Conservation (phyloP, 2,888 invertebrate species). For the Heliconius ismenius region DNA sequence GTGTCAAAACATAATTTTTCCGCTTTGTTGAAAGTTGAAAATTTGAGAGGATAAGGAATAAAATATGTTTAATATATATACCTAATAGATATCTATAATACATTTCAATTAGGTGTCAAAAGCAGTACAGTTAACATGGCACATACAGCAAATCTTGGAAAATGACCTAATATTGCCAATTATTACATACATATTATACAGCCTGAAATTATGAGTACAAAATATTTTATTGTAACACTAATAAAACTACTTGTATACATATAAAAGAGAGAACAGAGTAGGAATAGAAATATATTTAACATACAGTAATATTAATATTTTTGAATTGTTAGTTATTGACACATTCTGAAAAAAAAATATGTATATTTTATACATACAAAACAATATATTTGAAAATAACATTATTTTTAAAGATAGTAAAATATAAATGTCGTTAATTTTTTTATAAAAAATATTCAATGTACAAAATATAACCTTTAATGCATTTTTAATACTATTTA, state of each 20-base stretch:
- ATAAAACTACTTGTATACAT: not conserved
- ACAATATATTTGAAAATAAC: too few relatives aligned
- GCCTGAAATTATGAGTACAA: constrained; percentile 3
- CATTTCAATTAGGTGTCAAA: not conserved
- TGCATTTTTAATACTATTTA: constrained; percentile 6
- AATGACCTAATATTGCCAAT: not conserved
- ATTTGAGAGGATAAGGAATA: not conserved
- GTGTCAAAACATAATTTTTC: not conserved
- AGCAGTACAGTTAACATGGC: not conserved
- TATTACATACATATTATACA: not conserved
- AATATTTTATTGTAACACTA: not conserved
- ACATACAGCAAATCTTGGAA: not conserved
- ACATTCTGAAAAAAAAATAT: too few relatives aligned
- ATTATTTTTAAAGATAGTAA: too few relatives aligned
- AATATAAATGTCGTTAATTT: not conserved
- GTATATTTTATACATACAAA: too few relatives aligned
- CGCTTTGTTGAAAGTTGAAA: not conserved
- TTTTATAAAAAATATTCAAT: constrained; percentile 12
- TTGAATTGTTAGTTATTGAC: too few relatives aligned
- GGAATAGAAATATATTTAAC: too few relatives aligned
- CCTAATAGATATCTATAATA: not conserved
- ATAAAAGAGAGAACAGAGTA: not conserved
- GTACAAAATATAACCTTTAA: constrained; percentile 15
- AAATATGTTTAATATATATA: not conserved
- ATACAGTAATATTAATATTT: too few relatives aligned